Evolutionary conservation across 2,888 invertebrate genomes (phyloP).

Genomic region (Trypoxylon attenuatum): DNA sequence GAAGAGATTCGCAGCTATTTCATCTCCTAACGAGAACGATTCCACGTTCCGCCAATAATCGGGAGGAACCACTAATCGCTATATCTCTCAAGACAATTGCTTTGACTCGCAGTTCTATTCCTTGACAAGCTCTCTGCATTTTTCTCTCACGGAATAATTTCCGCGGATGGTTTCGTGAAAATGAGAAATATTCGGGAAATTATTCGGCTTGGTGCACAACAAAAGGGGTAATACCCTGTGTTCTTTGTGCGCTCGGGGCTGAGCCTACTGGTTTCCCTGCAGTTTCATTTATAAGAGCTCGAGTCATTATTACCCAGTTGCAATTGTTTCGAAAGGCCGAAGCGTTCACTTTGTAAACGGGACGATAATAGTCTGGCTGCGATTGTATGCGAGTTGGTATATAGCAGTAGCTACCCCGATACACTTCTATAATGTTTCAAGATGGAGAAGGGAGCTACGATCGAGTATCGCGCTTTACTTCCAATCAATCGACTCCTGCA

Average conservation of each 20-base stretch:
- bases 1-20: slow-evolving; percentile 22
- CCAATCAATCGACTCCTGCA: background rate
- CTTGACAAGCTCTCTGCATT: no score
- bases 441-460: background rate
- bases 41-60: no score
- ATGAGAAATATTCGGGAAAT: no score
- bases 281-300: background rate
- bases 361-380: slow-evolving; percentile 1
- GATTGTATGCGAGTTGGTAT: background rate
- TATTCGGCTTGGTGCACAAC: no score
- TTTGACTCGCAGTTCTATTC: background rate
- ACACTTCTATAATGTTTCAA: background rate
- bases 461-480: background rate
- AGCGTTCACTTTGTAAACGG: background rate
- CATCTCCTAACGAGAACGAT: slow-evolving; percentile 13
- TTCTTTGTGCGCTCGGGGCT: slow-evolving; percentile 14
- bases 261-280: slow-evolving; percentile 4
- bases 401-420: background rate
- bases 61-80: no score
- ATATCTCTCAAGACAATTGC: no score
- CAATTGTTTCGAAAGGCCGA: background rate
- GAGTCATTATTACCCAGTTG: slow-evolving; percentile 5
- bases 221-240: slow-evolving; percentile 15
- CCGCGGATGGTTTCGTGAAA: no score
- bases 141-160: no score